A percentile compares a stretch with the other conserved stretches of the same genome.
These are phyloP conservation scores for Paramuricea clavata DNA, from an alignment of 92 coral and sea anemone species.

Conservation along the genomic window DNA sequence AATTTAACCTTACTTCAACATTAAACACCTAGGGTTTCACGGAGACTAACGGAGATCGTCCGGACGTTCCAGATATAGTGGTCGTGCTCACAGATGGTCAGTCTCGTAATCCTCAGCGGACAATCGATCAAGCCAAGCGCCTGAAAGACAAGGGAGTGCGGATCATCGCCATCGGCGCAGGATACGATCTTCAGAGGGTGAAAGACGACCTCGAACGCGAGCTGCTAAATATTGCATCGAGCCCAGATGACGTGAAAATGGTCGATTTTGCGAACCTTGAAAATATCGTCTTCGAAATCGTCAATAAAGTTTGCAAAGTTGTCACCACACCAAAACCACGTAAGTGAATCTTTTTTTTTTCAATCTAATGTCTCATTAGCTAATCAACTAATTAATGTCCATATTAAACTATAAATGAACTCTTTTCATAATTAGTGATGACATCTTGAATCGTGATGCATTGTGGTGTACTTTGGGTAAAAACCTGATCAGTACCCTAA, in stretches of 20 bases:
- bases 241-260: constrained; percentile 25
- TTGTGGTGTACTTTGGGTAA: too few species aligned
- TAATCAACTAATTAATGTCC: not conserved
- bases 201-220: not conserved
- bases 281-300: not conserved
- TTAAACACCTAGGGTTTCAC: constrained; percentile 19
- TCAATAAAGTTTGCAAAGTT: constrained; percentile 20
- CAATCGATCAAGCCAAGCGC: not conserved
- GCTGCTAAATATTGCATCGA: constrained; percentile 21
- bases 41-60: constrained; percentile 21
- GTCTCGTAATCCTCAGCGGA: not conserved
- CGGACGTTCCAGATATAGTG: constrained; percentile 12
- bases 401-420: not conserved
- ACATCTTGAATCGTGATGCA: too few species aligned
- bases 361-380: not conserved
- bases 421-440: too few species aligned
- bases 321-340: constrained; percentile 32
- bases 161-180: constrained; percentile 38
- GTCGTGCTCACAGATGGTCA: constrained; percentile 35
- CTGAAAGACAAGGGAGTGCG: constrained; percentile 25
- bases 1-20: not conserved
- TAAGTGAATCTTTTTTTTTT: constrained; percentile 35
- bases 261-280: constrained; percentile 19
- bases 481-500: too few species aligned
- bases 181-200: not conserved